Percentiles rank a stretch among this genome's conserved stretches.
Evolutionary conservation across 1,140 invertebrate species (phyloP).

Genomic region (Drosophila ananassae): DNA sequence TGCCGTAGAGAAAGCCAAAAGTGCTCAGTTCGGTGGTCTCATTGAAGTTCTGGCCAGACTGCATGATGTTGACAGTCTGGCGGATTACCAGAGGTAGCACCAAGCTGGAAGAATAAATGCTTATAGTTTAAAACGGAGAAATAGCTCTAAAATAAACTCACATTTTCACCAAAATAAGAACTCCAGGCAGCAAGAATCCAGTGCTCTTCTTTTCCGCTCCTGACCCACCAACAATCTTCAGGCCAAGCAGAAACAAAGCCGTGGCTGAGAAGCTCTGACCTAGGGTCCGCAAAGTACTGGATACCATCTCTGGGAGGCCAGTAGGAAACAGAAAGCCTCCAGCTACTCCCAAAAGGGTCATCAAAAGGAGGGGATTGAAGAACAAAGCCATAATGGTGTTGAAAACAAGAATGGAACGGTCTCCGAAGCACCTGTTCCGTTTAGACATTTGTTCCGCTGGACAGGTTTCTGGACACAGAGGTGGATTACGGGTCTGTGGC

Average conservation of each 20-base stretch:
- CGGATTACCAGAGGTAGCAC: conserved; percentile 94
- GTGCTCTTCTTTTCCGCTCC: conserved; percentile 85
- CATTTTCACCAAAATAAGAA: conserved; percentile 95
- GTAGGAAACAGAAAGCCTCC: conserved; percentile 94
- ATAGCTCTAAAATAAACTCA: conserved; percentile 76
- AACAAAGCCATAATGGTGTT: conserved; percentile 89
- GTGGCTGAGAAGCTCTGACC: conserved; percentile 95
- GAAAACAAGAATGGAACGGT: conserved; percentile 82
- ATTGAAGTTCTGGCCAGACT: conserved; percentile 88
- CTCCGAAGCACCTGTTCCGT: conserved; percentile 63
- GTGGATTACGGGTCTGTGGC: conserved; percentile 57
- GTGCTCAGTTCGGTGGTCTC: conserved; percentile 93
- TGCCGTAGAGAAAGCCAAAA: conserved; percentile 98
- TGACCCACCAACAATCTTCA: conserved; percentile 96
- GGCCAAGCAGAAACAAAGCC: conserved; percentile 94
- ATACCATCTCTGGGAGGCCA: conserved; percentile 89
- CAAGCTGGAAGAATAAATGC: conserved; percentile 85
- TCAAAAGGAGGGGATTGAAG: conserved; percentile 95
- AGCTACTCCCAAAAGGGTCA: conserved; percentile 95
- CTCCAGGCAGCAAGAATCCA: conserved; percentile 89
- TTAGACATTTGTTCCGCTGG: conserved; percentile 75
- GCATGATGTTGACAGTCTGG: conserved; percentile 91
- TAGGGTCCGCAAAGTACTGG: conserved; percentile 91
- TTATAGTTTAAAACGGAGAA: not conserved
- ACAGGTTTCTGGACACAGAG: conserved; percentile 73